These are phyloP conservation scores for Diogma glabrata DNA, from an alignment of 2,888 invertebrate genomes.

Conservation along the genomic window DNA sequence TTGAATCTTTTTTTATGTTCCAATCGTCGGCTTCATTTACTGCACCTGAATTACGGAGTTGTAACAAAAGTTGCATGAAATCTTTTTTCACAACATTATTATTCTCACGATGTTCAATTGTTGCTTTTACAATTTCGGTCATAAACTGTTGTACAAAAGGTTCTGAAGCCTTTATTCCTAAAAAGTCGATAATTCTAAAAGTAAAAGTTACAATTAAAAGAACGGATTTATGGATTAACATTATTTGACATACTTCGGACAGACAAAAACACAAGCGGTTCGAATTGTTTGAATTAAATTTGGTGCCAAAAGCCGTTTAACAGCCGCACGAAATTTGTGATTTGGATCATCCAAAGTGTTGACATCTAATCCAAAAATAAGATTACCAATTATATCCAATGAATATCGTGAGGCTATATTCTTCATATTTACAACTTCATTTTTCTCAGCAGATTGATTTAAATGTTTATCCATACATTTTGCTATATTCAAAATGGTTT, in stretches of 20 bases:
- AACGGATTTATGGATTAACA: too few relatives aligned
- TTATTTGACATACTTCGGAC: constrained; percentile 27
- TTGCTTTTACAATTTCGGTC: constrained; percentile 30
- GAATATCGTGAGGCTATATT: constrained; percentile 26
- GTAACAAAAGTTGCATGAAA: constrained; percentile 38
- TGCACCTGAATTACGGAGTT: constrained; percentile 34
- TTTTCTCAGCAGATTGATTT: constrained; percentile 25
- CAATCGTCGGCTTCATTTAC: constrained; percentile 28
- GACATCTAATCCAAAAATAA: constrained; percentile 38
- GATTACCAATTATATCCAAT: constrained; percentile 37
- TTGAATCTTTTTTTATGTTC: constrained; percentile 22
- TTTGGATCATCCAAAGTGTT: constrained; percentile 33
- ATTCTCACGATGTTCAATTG: constrained; percentile 35
- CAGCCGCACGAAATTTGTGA: constrained; percentile 29
- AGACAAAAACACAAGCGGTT: constrained; percentile 23
- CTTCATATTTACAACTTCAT: constrained; percentile 38
- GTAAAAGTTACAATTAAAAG: too few relatives aligned
- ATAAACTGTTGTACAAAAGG: constrained; percentile 23
- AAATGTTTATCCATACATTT: constrained; percentile 40
- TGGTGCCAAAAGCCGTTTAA: constrained; percentile 15
- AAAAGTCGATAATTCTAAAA: background rate
- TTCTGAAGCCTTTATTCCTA: background rate
- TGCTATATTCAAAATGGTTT: constrained; percentile 45
- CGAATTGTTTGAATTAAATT: constrained; percentile 18
- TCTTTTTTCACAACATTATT: constrained; percentile 35